A percentile compares a stretch with the other conserved stretches of the same genome.
These are phyloP conservation scores for Megalopta genalis DNA, from an alignment of 1,140 invertebrate genomes.

Conservation along the genomic window DNA sequence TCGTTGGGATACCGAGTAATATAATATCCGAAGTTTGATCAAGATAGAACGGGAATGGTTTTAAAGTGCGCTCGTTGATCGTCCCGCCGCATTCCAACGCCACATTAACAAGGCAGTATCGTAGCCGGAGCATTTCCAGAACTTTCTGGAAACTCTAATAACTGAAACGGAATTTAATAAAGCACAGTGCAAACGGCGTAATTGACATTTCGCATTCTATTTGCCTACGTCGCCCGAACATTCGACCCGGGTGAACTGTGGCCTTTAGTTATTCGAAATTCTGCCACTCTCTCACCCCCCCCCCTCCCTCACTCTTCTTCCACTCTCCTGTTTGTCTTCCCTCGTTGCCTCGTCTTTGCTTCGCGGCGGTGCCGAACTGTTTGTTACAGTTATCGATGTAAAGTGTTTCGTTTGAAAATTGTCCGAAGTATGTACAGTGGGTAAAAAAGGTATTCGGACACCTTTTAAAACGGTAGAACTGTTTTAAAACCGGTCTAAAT, in stretches of 20 bases:
- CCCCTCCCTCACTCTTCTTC: neutral
- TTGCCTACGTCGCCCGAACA: conserved; percentile 28
- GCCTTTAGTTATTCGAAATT: conserved; percentile 10
- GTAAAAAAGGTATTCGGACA: too few relatives aligned
- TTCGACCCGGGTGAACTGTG: conserved; percentile 26
- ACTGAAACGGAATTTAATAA: conserved; percentile 47
- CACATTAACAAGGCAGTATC: conserved; percentile 39
- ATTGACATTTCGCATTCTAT: conserved; percentile 51
- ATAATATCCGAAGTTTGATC: conserved; percentile 30
- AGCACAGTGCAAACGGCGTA: conserved; percentile 29
- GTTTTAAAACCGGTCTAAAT: too few relatives aligned
- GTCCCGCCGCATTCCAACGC: conserved; percentile 8
- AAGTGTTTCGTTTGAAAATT: neutral
- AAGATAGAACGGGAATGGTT: conserved; percentile 29
- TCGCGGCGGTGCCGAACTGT: neutral
- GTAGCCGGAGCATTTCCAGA: conserved; percentile 30
- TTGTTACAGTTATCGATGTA: neutral
- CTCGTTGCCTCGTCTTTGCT: neutral
- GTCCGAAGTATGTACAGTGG: too few relatives aligned
- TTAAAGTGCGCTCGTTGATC: conserved; percentile 37
- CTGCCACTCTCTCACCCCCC: neutral
- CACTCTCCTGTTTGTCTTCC: neutral
- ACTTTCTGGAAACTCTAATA: conserved; percentile 42
- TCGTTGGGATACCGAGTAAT: conserved; percentile 16
- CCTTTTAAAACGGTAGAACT: neutral